Evolutionary conservation across 2,888 invertebrate species (phyloP), one percentile per base, ranked within the genome.

Genomic region (Microctonus brassicae): DNA sequence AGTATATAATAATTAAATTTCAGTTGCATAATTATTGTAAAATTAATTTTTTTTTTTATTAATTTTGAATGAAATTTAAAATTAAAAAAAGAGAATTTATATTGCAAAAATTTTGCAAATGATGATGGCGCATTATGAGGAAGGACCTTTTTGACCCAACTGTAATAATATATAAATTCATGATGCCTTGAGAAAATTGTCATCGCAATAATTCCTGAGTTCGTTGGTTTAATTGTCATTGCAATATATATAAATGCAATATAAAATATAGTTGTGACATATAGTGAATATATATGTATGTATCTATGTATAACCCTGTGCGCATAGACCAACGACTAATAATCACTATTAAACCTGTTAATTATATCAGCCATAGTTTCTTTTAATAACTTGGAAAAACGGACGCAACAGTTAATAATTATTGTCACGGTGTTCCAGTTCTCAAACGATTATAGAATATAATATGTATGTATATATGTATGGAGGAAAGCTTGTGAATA

Each of bases 381-480:
- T 78, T 80, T 84, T 81, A 82, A 83, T 84, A 79, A 78, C 79
- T 72, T 75, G 77, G 80, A 80, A 79, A 82, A 70, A 80, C 77
- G 34, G 79, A 74, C 77, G 79, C 79, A 79, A 80, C 76, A 77
- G 77, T 81, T 82, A 83, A 85, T 83, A 79, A 80, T 76, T 80
- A 76, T 76, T 83, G 84, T 83, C 84, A 84, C 78, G 80, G 73
- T 81, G 85, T 78, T 83, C 85, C 69, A 83, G 80, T 84, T 85
- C 84, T 82, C 84, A 85, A 81, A 84, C 79, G 76, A 80, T 81
- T 79, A 62, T 74, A 55, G 39, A 66, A 66, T 66, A 17, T n/a
- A 20, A 10, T 4, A 9, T 9, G 47, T n/a, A 55, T 24, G 11
- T 47, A 47, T 47, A 47, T 47, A 47, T 55, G 20, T 6, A 24